Base-by-base conservation (phyloP, 2,888 invertebrate genomes). In the Standfussiana lucernea region DNA sequence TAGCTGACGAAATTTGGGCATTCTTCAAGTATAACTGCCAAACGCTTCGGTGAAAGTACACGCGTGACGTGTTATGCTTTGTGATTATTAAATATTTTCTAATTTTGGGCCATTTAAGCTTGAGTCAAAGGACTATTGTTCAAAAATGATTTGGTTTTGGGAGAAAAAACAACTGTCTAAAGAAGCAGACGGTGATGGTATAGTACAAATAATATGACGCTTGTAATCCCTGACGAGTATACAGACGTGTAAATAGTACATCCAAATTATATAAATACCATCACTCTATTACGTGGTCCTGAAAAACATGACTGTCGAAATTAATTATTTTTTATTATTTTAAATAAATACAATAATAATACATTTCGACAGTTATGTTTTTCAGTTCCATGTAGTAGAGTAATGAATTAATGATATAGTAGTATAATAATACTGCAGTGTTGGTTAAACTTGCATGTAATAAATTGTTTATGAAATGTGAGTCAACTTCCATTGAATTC, bases 401-500 rank as follows among this genome's bases (percentile, higher is more conserved):
- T 11, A n/a, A 53, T 53, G 5, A 8, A 4, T 24, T 11, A n/a
- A 53, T 53, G 5, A 8, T 18, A 56, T 0, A 11, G 3, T 56
- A 56, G 7, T 35, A 24, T 28, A 45, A n/a, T 53, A 72, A 40
- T 21, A 67, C 24, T 18, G 28, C 11, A 28, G 13, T 69, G 11
- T 32, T 79, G n/a, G 72, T 18, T 40, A 59, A 59, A 13, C 24
- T 77, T 18, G 24, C 21, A 24, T n/a, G 32, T 13, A 80, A 74
- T 37, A 59, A 45, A 80, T 53, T 81, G 61, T n/a, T 73, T 53
- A 64, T 24, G 18, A 64, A 56, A 64, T 40, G 7, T 53, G 53
- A 56, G 45, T 56, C 76, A 75, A 21, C 15, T 74, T 64, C 8
- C 37, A 75, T 75, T 81, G 40, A 82, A 75, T 64, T 45, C 28